phyloP scores from a whole-genome alignment of 1,140 invertebrate species.

The Drosophila bifasciata region DNA sequence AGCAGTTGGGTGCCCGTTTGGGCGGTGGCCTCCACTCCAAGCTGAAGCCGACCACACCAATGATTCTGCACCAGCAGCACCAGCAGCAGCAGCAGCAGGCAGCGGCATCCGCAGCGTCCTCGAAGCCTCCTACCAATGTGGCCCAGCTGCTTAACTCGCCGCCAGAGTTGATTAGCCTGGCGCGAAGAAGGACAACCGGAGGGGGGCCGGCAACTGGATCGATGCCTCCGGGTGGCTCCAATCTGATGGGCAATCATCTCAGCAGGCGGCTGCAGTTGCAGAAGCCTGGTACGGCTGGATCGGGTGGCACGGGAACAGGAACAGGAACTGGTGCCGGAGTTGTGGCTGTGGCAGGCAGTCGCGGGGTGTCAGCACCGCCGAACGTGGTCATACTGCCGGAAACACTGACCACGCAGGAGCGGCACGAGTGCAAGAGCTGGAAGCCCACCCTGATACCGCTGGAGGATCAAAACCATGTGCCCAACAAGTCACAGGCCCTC shows the following conservation, averaged over 20 bases:
- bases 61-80: conserved; percentile 25
- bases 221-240: conserved; percentile 4
- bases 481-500: conserved; percentile 84
- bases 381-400: conserved; percentile 81
- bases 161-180: conserved; percentile 74
- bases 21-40: conserved; percentile 7
- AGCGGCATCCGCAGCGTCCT: background rate
- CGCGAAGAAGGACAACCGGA: conserved; percentile 55
- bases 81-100: conserved; percentile 16
- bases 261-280: conserved; percentile 54
- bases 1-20: no score
- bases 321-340: conserved; percentile 26
- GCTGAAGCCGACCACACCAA: conserved; percentile 8
- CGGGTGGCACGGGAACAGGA: background rate
- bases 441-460: conserved; percentile 89
- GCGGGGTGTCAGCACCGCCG: conserved; percentile 27
- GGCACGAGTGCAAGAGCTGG: conserved; percentile 86
- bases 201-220: background rate
- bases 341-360: conserved; percentile 64
- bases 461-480: conserved; percentile 84
- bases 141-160: conserved; percentile 70
- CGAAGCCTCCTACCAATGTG: conserved; percentile 31
- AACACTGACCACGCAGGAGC: conserved; percentile 71
- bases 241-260: conserved; percentile 28
- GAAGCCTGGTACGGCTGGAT: background rate